Evolutionary conservation across 2,113 vertebrate genomes (phyloP).

Genomic region (Orcinus orca): DNA sequence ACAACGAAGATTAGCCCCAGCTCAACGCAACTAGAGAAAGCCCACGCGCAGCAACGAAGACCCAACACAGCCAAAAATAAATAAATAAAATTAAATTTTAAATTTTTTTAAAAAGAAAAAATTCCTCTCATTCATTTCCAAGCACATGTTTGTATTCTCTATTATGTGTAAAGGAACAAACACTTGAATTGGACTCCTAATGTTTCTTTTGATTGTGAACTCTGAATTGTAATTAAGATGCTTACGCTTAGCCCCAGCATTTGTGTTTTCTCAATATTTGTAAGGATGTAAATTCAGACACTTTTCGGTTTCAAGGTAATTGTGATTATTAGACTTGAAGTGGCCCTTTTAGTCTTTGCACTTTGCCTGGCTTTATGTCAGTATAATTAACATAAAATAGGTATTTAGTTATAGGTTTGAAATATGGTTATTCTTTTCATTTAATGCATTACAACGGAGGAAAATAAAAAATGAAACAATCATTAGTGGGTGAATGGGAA

Average conservation of each 20-base stretch:
- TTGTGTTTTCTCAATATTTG: conserved; percentile 19
- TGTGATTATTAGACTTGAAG: conserved; percentile 50
- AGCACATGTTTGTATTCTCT: conserved; percentile 30
- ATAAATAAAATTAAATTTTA: too few relatives aligned
- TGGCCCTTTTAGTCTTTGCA: conserved; percentile 30
- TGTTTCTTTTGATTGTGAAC: not conserved
- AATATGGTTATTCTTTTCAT: conserved; percentile 40
- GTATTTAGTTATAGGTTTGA: conserved; percentile 5
- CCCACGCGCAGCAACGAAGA: too few relatives aligned
- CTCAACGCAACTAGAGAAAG: too few relatives aligned
- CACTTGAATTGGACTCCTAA: conserved; percentile 13
- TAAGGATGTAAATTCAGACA: conserved; percentile 27
- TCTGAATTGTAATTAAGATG: not conserved
- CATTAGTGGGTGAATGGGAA: conserved; percentile 41
- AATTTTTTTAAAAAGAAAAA: too few relatives aligned
- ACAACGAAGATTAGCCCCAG: too few relatives aligned
- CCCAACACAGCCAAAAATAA: too few relatives aligned
- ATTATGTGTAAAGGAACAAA: conserved; percentile 4
- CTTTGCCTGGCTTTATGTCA: conserved; percentile 50
- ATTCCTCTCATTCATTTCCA: conserved; percentile 30
- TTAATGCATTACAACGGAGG: conserved; percentile 27
- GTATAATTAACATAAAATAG: conserved; percentile 43
- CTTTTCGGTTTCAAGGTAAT: not conserved
- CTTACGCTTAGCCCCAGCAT: not conserved
- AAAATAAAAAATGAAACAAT: conserved; percentile 66